These are phyloP conservation scores for Buathra laborator DNA, from an alignment of 2,888 invertebrate genomes.

Conservation along the genomic window DNA sequence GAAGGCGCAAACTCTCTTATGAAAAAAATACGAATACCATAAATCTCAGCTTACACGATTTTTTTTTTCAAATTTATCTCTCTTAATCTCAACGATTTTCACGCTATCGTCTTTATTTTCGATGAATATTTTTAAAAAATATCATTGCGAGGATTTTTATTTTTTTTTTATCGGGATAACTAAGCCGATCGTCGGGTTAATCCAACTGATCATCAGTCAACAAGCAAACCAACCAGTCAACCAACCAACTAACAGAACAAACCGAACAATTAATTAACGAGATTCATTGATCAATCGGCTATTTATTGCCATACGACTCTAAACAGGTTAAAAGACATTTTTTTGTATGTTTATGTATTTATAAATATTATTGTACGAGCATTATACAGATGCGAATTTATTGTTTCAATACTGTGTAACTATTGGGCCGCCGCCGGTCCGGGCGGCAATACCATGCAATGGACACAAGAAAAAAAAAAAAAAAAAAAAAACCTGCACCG, in stretches of 20 bases:
- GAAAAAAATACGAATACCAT: conserved; percentile 13
- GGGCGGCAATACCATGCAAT: neutral
- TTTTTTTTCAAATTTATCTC: neutral
- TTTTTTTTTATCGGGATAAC: neutral
- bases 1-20: conserved; percentile 30
- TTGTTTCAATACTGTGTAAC: neutral
- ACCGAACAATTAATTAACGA: conserved; percentile 60
- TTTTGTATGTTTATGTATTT: conserved; percentile 47
- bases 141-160: neutral
- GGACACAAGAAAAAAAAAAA: conserved; percentile 9
- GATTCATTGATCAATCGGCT: conserved; percentile 42
- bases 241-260: conserved; percentile 72
- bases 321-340: conserved; percentile 34
- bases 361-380: conserved; percentile 27
- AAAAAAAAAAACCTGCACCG: conserved; percentile 58
- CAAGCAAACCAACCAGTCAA: conserved; percentile 70
- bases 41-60: conserved; percentile 35
- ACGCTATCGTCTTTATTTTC: neutral
- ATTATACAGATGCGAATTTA: conserved; percentile 23
- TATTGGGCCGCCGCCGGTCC: neutral
- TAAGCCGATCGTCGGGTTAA: conserved; percentile 40
- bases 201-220: conserved; percentile 66
- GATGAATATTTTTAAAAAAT: neutral
- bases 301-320: conserved; percentile 27
- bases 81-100: conserved; percentile 7